Base-by-base conservation (phyloP, 2,113 vertebrate genomes). In the Orthonyx spaldingii region DNA sequence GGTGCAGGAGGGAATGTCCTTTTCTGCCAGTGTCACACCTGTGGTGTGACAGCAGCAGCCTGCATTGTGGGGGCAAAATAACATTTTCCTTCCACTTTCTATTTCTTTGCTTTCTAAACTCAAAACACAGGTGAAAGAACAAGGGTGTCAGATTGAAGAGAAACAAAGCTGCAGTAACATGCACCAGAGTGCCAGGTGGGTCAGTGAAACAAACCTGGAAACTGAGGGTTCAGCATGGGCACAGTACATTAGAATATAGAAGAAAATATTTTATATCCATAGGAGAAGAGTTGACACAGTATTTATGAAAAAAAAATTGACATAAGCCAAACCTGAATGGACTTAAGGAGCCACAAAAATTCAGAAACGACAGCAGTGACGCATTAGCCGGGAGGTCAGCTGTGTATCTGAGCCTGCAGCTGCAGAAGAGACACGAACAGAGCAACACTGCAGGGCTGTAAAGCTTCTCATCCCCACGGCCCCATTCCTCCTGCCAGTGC, bases 161-260 rank as follows among this genome's bases (percentile, higher is more conserved):
- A 13, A 59, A 17, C 10, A 10, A 85, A 85, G 39, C 11, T 1
- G 1, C 0, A 1, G 46, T 39, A 53, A 27, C 9, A 3, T 2
- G 13, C 52, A 44, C 28, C 32, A 13, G 33, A 60, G 21, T 47
- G 33, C 49, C 76, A 42, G 26, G 39, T 63, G 28, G 10, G 53
- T 35, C 53, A 55, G 30, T 26, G 23, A 89, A 86, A 69, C 27
- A 83, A 68, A 22, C 9, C 28, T 78, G 41, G 56, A 71, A 63
- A 76, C 6, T 11, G 46, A 41, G 16, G 33, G 22, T 23, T 68
- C 89, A 21, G 9, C 11, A 32, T 16, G 10, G 24, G 17, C 0
- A 0, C 21, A 47, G 16, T 24, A 3, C 5, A 3, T 47, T 69
- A 39, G 21, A 76, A 52, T 32, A 33, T 10, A 60, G 33, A 44